Evolutionary conservation across 2,113 vertebrate genomes (phyloP), one percentile per base, ranked within the genome.

Genomic region (Xerus inauris): DNA sequence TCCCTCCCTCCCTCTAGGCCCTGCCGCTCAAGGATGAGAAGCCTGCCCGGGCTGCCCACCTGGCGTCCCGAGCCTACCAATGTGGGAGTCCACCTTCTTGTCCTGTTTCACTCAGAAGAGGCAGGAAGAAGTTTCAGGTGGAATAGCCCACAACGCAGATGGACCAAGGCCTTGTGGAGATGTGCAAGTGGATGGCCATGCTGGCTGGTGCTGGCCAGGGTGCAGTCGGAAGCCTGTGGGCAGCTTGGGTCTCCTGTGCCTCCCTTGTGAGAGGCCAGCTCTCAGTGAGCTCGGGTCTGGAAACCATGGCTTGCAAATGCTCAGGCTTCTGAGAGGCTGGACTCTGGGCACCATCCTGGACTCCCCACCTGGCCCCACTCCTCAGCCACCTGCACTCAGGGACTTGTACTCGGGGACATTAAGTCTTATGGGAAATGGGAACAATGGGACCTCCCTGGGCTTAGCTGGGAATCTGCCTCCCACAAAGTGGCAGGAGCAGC

Each of bases 21-120:
- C 6, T 1, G 1, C 10, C 7, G 49, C 30, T 4, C 40, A 5
- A 42, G 47, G 17, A 35, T 13, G 28, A 67, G 77, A 54, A 32
- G 42, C 5, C 30, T 0, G 8, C 2, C 0, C 24, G 26, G 8
- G 72, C 42, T 3, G 30, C 59, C 6, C 0, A 26, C 12, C 14
- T n/a, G 7, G 5, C 1, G 59, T 10, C 45, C 9, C 6, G 40
- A 38, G 24, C 75, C 59, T 19, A 10, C 9, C 1, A 6, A 14
- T 12, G 0, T 1, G 26, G 17, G 1, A 3, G 26, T 8, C 47
- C 26, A 16, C 28, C 17, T 8, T 81, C 45, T 49, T 13, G 22
- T n/a, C 59, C 35, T n/a, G 38, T 45, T 82, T 75, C 13, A 47
- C 47, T 45, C 80, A 49, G 45, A 30, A 45, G 20, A 69, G 32